These are phyloP conservation scores for Mylabris sibirica DNA, from an alignment of 2,888 invertebrate species.

Conservation along the genomic window DNA sequence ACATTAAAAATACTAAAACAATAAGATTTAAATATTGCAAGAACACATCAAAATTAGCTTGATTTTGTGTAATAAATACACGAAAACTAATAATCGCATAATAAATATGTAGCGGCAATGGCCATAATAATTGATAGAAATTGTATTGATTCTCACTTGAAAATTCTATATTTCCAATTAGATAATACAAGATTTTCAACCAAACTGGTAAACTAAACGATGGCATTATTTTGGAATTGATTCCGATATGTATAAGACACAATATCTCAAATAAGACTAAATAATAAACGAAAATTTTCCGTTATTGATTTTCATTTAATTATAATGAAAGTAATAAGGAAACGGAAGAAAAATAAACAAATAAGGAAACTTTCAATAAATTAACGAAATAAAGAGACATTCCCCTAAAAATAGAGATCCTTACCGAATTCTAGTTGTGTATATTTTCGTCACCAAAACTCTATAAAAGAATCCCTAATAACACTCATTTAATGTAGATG, in stretches of 20 bases:
- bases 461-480: too few species aligned
- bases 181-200: background rate
- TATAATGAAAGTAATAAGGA: too few species aligned
- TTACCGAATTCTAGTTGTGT: too few species aligned
- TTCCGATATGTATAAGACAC: background rate
- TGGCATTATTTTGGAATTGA: background rate
- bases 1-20: background rate
- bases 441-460: too few species aligned
- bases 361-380: background rate
- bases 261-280: too few species aligned
- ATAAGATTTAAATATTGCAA: background rate
- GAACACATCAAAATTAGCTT: background rate
- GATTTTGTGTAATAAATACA: background rate
- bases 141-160: background rate
- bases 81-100: background rate
- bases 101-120: background rate
- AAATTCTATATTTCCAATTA: background rate
- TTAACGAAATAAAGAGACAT: too few species aligned
- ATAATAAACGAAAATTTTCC: too few species aligned
- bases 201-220: background rate
- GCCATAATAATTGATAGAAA: background rate
- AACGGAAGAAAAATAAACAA: too few species aligned
- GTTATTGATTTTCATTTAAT: too few species aligned
- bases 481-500: too few species aligned
- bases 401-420: too few species aligned